phyloP scores from a whole-genome alignment of 2,888 invertebrate genomes.

The Ormyrus nitidulus region DNA sequence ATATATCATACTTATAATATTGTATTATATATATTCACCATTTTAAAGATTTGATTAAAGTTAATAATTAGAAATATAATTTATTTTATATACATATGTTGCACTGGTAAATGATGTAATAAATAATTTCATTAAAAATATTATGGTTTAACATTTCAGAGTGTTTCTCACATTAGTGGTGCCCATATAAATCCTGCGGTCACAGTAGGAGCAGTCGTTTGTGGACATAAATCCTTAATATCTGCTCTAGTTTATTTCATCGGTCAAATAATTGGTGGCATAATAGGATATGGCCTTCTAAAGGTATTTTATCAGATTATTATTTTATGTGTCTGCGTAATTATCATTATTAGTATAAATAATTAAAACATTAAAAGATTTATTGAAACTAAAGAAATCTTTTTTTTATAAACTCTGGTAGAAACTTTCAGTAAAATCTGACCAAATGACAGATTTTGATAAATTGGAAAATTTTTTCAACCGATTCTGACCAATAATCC shows the following conservation, averaged over 20 bases:
- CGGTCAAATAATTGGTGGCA: constrained; percentile 82
- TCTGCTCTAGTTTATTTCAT: constrained; percentile 80
- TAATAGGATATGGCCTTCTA: constrained; percentile 84
- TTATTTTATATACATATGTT: background rate
- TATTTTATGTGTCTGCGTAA: no score
- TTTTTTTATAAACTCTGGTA: no score
- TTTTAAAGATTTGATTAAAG: no score
- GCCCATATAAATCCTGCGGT: constrained; percentile 88
- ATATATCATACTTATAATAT: background rate
- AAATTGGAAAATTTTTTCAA: no score
- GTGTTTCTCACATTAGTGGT: constrained; percentile 86
- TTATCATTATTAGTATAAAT: no score
- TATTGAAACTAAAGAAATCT: no score
- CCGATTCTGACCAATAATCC: no score
- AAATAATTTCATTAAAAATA: constrained; percentile 24
- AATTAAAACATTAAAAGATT: no score
- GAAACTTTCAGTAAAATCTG: no score
- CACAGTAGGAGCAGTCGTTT: constrained; percentile 81
- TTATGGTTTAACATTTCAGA: constrained; percentile 73
- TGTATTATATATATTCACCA: background rate
- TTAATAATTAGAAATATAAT: background rate
- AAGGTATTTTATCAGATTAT: constrained; percentile 72
- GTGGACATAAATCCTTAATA: constrained; percentile 78
- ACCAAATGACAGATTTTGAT: no score
- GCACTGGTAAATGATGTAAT: background rate